Conservation (phyloP, 2,113 vertebrate genomes). For the Ceuthmochares aereus region DNA sequence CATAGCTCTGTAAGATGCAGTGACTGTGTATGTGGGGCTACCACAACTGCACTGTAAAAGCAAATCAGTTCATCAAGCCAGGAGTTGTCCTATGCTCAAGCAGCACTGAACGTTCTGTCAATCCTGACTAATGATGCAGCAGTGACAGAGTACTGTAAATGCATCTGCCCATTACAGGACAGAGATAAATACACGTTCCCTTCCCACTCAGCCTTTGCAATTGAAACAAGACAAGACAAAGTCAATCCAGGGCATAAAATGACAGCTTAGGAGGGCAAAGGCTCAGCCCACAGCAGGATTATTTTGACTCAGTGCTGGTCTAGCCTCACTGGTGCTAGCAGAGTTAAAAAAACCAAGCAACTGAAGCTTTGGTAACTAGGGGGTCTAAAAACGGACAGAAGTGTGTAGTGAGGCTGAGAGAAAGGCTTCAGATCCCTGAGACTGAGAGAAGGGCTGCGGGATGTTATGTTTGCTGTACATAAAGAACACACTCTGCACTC, state of each 20-base stretch:
- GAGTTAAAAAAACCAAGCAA: not conserved
- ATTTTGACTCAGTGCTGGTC: not conserved
- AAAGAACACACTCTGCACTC: not conserved
- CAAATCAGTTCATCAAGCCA: not conserved
- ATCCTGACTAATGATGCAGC: not conserved
- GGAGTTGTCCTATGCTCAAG: not conserved
- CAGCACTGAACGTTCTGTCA: slow-evolving; percentile 32
- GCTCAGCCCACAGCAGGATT: accelerated
- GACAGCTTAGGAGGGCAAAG: not conserved
- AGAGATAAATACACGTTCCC: slow-evolving; percentile 42
- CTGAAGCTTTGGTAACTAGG: not conserved
- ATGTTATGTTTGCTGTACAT: not conserved
- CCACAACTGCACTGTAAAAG: not conserved
- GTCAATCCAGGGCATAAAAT: slow-evolving; percentile 42
- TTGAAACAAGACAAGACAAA: slow-evolving; percentile 2
- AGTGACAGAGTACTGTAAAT: not conserved
- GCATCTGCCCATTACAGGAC: not conserved
- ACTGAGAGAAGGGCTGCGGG: not conserved
- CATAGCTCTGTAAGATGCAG: not conserved
- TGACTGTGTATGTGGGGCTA: not conserved
- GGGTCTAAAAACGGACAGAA: not conserved
- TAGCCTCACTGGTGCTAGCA: not conserved
- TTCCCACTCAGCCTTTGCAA: not conserved
- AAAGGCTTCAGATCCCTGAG: not conserved
- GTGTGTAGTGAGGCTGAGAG: not conserved